phyloP scores from a whole-genome alignment of 1,140 invertebrate genomes.

The Berghia stephanieae region DNA sequence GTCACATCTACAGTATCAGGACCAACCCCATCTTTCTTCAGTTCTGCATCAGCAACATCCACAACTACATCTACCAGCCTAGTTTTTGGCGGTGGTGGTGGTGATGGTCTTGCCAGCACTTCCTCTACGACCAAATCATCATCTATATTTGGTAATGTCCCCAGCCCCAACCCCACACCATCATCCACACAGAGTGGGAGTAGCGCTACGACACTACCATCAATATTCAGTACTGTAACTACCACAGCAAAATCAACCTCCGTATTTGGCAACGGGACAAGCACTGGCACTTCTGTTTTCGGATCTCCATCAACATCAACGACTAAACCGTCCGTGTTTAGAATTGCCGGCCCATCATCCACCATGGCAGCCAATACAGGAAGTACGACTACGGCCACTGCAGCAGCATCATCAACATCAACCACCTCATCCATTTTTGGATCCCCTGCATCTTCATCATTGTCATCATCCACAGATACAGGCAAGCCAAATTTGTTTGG shows the following conservation, averaged over 20 bases:
- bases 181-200: background rate
- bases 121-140: background rate
- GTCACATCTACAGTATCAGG: background rate
- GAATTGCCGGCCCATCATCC: background rate
- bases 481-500: no score
- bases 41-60: constrained; percentile 1
- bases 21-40: constrained; percentile 1
- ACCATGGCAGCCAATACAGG: background rate
- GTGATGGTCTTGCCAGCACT: no score
- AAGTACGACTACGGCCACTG: background rate
- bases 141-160: background rate
- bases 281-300: no score
- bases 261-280: constrained; percentile 14
- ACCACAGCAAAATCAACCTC: background rate
- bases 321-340: background rate
- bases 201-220: background rate
- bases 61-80: background rate
- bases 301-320: no score
- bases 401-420: background rate
- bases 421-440: background rate
- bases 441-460: background rate
- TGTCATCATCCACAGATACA: no score
- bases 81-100: background rate
- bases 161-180: background rate
- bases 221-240: background rate